phyloP scores from a whole-genome alignment of 2,797 vertebrate genomes.

The Avahi laniger region DNA sequence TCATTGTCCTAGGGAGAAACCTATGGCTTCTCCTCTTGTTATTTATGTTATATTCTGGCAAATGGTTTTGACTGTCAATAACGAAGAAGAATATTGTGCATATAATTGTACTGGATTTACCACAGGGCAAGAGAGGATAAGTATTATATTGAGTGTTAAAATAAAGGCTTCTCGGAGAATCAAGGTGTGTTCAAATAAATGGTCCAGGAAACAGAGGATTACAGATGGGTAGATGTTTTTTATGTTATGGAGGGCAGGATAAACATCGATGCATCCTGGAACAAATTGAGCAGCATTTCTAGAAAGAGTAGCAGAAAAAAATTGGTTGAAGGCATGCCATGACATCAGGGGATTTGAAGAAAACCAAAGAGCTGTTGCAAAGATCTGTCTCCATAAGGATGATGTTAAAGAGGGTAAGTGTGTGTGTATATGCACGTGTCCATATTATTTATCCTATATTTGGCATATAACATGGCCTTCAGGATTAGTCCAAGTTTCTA shows the following conservation, averaged over 20 bases:
- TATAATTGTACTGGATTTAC: neutral
- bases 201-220: slow-evolving; percentile 8
- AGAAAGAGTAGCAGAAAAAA: slow-evolving; percentile 27
- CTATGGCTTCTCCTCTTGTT: neutral
- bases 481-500: slow-evolving; percentile 2
- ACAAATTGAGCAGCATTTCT: neutral
- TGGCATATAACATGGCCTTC: neutral
- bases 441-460: neutral
- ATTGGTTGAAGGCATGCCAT: neutral
- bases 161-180: slow-evolving; percentile 1
- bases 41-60: slow-evolving; percentile 17
- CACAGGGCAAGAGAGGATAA: neutral
- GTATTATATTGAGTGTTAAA: neutral
- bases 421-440: fast-evolving
- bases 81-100: neutral
- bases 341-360: neutral
- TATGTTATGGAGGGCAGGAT: neutral
- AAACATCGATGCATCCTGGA: neutral
- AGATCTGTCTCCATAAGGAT: neutral
- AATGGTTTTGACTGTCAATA: neutral
- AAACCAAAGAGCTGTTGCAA: neutral
- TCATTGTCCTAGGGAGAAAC: neutral
- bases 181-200: neutral
- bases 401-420: neutral
- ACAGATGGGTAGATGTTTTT: neutral